Evolutionary conservation across 2,113 vertebrate species (phyloP), one percentile per base, ranked within the genome.

Genomic region (Pseudorhombus dupliciocellatus): DNA sequence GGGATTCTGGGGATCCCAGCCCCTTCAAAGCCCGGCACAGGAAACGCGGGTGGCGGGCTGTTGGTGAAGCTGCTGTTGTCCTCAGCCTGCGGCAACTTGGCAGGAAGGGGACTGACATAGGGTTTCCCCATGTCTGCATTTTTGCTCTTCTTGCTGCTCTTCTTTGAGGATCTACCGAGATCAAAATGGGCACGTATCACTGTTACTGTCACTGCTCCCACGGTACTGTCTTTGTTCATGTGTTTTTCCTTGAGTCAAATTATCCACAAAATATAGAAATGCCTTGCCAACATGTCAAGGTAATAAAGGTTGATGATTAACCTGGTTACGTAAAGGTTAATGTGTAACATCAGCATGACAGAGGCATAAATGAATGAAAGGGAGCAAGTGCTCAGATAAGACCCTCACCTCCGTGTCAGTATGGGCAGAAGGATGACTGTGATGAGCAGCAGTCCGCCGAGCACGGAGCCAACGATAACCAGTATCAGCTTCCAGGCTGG

Each of bases 361-460:
- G 46, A 34, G 5, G 40, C 46, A n/a, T n/a, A 50, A 50, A 50
- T n/a, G 20, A 20, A 21, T n/a, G 7, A 21, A 8, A 2, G 46
- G 46, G 20, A 10, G 11, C 24, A 3, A 1, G 46, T 16, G 15
- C 52, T 7, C 24, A 31, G 25, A 28, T 60, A 31, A 24, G 51
- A 70, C 18, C 52, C 85, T 87, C 52, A 93, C 93, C 51, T 90
- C 31, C 1, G 0, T 9, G 75, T 25, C 2, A 87, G 0, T 11
- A 91, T 4, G 11, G 74, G 21, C 3, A 88, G 31, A 44, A 83
- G 9, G 51, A 90, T 86, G 22, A 87, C 0, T 2, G 65, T 5
- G 57, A 85, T 71, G 21, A 94, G 66, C 57, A 93, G 70, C 53
- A 93, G 56, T n/a, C 3, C 73, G 2, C 92, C 90, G 0, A 93